These are phyloP conservation scores for Ceraclea dissimilis DNA, from an alignment of 2,888 invertebrate genomes.

Conservation along the genomic window DNA sequence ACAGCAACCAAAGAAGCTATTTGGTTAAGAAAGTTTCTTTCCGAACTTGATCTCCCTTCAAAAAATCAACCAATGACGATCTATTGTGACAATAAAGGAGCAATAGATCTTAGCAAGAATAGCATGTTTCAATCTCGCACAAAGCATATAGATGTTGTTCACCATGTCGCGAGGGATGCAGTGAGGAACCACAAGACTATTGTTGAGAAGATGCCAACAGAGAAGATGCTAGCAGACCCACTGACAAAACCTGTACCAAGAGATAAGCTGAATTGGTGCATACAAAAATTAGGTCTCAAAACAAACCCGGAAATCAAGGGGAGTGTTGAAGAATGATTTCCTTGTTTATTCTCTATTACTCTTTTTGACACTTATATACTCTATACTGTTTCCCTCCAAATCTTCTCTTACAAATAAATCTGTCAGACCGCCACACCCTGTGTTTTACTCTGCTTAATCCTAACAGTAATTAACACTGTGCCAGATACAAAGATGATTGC, in stretches of 20 bases:
- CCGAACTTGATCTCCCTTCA: neutral
- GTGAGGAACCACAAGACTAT: neutral
- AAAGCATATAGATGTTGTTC: neutral
- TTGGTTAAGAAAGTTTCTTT: constrained; percentile 2
- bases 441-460: too few species aligned
- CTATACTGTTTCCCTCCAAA: too few species aligned
- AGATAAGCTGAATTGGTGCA: neutral
- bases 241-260: neutral
- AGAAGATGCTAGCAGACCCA: neutral
- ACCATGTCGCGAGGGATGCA: neutral
- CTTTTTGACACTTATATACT: too few species aligned
- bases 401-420: too few species aligned
- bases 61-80: neutral
- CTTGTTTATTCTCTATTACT: neutral
- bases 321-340: constrained; percentile 4
- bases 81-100: constrained; percentile 1
- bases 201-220: neutral
- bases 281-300: neutral
- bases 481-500: too few species aligned
- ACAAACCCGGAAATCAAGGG: constrained; percentile 1
- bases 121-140: neutral
- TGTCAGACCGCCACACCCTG: too few species aligned
- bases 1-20: constrained; percentile 25
- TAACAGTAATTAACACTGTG: too few species aligned
- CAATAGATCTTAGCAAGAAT: neutral